Base-by-base conservation (phyloP, 2,797 vertebrate species). In the Alosa sapidissima region DNA sequence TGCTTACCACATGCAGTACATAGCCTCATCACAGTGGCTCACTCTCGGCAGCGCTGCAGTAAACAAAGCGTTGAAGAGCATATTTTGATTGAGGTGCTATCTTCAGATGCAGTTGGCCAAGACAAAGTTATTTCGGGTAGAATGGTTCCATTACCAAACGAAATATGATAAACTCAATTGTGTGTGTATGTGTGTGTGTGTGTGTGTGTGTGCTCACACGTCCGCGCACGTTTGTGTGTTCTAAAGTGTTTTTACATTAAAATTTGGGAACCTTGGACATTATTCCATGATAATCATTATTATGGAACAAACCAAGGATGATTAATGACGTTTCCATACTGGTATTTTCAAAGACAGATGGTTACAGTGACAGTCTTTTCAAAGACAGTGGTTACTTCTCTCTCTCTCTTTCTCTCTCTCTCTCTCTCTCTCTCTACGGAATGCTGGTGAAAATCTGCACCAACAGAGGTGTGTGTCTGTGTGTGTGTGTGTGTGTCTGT, bases 361-460 rank as follows among this genome's bases (percentile, higher is more conserved):
- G 28, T 28, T 28, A 28, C 28, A 28, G 28, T 28, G 28, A 28
- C 0, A 28, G 28, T 28, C 28, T 28, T 28, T 28, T 28, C 28
- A 28, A 28, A 28, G 28, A 28, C 28, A 5, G 3, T 33, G 10
- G 28, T 68, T 33, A 5, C 28, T 72, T 52, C 48, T 84, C 83
- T 49, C 82, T 84, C 48, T 84, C 49, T 21, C 48, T 36, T 1
- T 60, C 10, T 48, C 2, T 58, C 83, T 84, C 83, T 78, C 45
- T 83, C n/a, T 49, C 13, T 54, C 52, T 54, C 2, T 54, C 52
- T 54, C 10, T 9, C 11, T 54, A 13, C 11, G 10, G 16, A 21
- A 58, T 16, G 13, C 13, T 58, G 14, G 54, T 58, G 54, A n/a
- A 19, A n/a, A 24, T 60, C 28, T 28, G 58, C 19, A 24, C 6